These are phyloP conservation scores for Cygnus buccinator DNA, from an alignment of 2,113 vertebrate genomes.

Conservation along the genomic window DNA sequence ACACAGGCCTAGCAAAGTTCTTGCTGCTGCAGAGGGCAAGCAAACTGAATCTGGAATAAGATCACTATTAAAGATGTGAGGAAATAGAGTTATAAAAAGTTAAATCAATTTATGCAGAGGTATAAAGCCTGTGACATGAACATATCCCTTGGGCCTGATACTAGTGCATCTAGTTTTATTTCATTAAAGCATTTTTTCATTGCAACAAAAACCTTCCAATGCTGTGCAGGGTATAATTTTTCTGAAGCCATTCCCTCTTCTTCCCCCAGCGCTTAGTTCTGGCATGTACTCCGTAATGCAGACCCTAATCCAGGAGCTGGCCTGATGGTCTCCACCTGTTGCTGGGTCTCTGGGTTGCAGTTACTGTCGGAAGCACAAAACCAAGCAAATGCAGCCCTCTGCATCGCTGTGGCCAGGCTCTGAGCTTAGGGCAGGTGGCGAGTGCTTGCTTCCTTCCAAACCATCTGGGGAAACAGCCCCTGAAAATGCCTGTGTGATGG, in stretches of 20 bases:
- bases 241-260: neutral
- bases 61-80: neutral
- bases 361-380: neutral
- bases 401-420: rapidly evolving
- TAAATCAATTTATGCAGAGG: neutral
- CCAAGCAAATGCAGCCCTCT: neutral
- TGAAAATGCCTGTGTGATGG: neutral
- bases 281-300: neutral
- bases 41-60: neutral
- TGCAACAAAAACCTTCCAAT: neutral
- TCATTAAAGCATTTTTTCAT: neutral
- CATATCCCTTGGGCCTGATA: neutral
- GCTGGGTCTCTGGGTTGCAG: neutral
- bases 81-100: neutral
- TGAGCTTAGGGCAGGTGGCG: neutral
- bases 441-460: neutral
- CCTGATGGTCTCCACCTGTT: neutral
- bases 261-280: neutral
- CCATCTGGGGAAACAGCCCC: neutral
- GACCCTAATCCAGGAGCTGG: neutral
- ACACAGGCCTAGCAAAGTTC: neutral
- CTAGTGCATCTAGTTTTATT: neutral
- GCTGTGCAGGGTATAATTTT: neutral
- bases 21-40: neutral
- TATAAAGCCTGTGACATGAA: neutral